Conservation (phyloP, 1,140 invertebrate genomes). For the Thaumetopoea pityocampa region DNA sequence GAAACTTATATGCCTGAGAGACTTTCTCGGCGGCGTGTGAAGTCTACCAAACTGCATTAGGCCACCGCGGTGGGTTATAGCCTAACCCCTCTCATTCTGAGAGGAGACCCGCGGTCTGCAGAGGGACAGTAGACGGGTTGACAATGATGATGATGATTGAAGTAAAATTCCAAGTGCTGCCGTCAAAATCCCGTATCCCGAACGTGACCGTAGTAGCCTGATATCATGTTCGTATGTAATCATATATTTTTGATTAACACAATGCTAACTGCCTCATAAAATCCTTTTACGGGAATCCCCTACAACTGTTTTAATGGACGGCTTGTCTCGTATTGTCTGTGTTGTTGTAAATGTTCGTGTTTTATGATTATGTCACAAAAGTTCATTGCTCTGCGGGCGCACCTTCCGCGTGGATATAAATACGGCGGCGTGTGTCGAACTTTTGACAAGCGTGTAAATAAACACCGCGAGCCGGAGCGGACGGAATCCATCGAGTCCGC, state of each 20-base stretch:
- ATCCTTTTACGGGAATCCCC: constrained; percentile 45
- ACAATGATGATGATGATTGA: too few relatives aligned
- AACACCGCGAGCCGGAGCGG: constrained; percentile 47
- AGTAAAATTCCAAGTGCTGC: too few relatives aligned
- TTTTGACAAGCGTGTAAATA: constrained; percentile 68
- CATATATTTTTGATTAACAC: constrained; percentile 3
- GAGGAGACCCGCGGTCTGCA: too few relatives aligned
- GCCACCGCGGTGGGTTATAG: too few relatives aligned
- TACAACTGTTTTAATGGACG: constrained; percentile 36
- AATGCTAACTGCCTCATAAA: constrained; percentile 15
- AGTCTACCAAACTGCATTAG: too few relatives aligned
- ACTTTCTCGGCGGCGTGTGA: too few relatives aligned
- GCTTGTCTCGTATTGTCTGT: constrained; percentile 32
- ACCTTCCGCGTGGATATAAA: constrained; percentile 63
- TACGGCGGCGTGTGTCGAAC: constrained; percentile 56
- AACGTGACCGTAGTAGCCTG: too few relatives aligned
- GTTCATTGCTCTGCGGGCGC: constrained; percentile 59
- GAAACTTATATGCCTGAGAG: too few relatives aligned
- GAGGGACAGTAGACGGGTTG: too few relatives aligned
- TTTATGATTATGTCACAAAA: constrained; percentile 66
- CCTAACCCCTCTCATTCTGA: too few relatives aligned
- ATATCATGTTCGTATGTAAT: too few relatives aligned
- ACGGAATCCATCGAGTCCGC: constrained; percentile 6
- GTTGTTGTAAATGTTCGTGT: constrained; percentile 38
- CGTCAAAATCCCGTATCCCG: too few relatives aligned